These are phyloP conservation scores for Austrofundulus limnaeus DNA, from an alignment of 2,113 vertebrate genomes.

Conservation along the genomic window DNA sequence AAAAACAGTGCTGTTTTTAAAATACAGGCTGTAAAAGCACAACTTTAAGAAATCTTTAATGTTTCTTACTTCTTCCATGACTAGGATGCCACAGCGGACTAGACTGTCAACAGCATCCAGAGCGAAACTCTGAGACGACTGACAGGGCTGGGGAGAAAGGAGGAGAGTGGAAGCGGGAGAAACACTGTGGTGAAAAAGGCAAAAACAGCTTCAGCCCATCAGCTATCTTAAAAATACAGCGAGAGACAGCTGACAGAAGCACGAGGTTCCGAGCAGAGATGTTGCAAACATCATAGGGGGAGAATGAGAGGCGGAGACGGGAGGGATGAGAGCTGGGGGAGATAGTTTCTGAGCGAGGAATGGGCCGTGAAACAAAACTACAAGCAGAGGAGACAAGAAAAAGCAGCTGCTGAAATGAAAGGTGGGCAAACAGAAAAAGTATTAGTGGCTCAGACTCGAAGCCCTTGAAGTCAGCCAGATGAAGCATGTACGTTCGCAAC, in stretches of 20 bases:
- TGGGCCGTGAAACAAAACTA: slow-evolving; percentile 35
- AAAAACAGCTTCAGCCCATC: slow-evolving; percentile 43
- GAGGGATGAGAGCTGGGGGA: slow-evolving; percentile 18
- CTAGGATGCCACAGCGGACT: slow-evolving; percentile 85
- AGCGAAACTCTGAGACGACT: slow-evolving; percentile 78
- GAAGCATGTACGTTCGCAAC: slow-evolving; percentile 12
- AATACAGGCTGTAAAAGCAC: background rate
- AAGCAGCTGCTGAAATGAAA: slow-evolving; percentile 49
- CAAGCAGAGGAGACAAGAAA: slow-evolving; percentile 40
- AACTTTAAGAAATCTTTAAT: slow-evolving; percentile 7
- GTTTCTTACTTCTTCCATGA: slow-evolving; percentile 86
- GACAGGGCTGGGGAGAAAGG: slow-evolving; percentile 85
- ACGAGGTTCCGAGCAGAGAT: slow-evolving; percentile 38
- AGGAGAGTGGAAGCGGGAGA: background rate
- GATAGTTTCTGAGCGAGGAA: slow-evolving; percentile 38
- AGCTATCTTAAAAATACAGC: slow-evolving; percentile 26
- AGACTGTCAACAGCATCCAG: slow-evolving; percentile 88
- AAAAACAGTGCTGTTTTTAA: background rate
- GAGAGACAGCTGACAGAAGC: slow-evolving; percentile 51
- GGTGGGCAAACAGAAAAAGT: slow-evolving; percentile 42
- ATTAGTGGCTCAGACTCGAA: slow-evolving; percentile 48
- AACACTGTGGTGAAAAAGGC: slow-evolving; percentile 12
- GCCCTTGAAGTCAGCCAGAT: slow-evolving; percentile 60
- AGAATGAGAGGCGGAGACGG: slow-evolving; percentile 31
- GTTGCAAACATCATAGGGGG: slow-evolving; percentile 42